Base-by-base conservation (phyloP, 35 echinoderm and acorn worm species). In the Amphiura filiformis region DNA sequence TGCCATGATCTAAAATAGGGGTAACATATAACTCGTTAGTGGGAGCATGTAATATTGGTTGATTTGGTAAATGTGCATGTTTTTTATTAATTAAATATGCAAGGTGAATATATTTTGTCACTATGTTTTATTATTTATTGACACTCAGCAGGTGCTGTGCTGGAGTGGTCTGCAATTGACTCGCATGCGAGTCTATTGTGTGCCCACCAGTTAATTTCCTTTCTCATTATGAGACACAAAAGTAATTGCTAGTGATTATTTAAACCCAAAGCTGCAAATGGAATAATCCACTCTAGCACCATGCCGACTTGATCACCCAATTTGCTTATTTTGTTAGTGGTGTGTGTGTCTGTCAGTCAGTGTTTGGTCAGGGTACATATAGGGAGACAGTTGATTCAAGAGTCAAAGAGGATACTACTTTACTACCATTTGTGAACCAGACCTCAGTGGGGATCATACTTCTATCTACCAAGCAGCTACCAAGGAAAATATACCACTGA, bases 1-100 rank as follows among this genome's bases (percentile, higher is more conserved):
- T 70, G 61, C 61, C 61, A 70, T 70, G 61, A 30, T 70, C 61
- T 13, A 15, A 70, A 70, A 70, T 70, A 70, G 61, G 61, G 61
- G 61, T 5, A n/a, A 70, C 41, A 47, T 9, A 47, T 47, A 9
- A 9, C 41, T 9, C 4, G 41, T 17, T 47, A 17, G 41, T 47
- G 41, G 41, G n/a, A n/a, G n/a, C n/a, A n/a, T n/a, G n/a, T n/a
- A n/a, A 47, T 47, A 47, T 4, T 47, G 41, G 17, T n/a, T 17
- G 41, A 47, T 47, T 47, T 47, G 41, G 41, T 47, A 17, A 47
- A 47, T 9, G 4, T 47, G 4, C 5, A 47, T 9, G 41, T 47
- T 9, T 47, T 47, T 47, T 47, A 17, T 47, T 4, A n/a, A n/a
- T n/a, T 17, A 4, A 47, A 47, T 47, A 9, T 47, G 41, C 41